Base-by-base conservation (phyloP, 2,113 vertebrate species). In the Cichladusa arquata region DNA sequence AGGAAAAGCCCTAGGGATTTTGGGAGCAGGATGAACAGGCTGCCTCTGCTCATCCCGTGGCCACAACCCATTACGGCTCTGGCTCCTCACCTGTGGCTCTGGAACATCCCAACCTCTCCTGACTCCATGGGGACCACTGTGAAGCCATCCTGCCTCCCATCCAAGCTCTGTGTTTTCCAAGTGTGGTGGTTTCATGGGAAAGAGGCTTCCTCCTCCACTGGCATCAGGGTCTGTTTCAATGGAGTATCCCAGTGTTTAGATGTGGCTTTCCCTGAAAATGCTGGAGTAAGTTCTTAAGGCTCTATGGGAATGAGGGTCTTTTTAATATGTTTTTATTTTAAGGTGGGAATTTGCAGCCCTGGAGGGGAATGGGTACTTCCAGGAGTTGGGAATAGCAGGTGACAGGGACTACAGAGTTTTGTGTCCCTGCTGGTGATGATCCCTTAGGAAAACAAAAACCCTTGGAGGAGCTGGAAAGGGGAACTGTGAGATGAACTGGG, bases 161-260 rank as follows among this genome's bases (percentile, higher is more conserved):
- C 38, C 38, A 4, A 34, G 25, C 26, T 42, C 62, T 34, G n/a
- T 51, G 45, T 19, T 28, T 38, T 58, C 60, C 60, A 15, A 5
- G 22, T 3, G 6, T 2, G 33, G 44, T 12, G 19, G 23, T 42
- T 81, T 65, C 33, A 31, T 11, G 33, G 44, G 26, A 66, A 51
- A 9, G 53, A n/a, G 18, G 38, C 6, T 31, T 54, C n/a, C 23
- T 58, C 31, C 11, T 73, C 47, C 38, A 20, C 6, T 0, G 0
- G 26, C n/a, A 34, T 4, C 7, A 25, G 47, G 18, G 12, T 8
- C 14, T 8, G 31, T 76, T 62, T 54, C 54, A 34, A 31, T 2
- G 0, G 48, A 33, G 18, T 33, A 48, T 62, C 54, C 56, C 26
- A 4, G 48, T 16, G 62, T 54, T 76, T 2, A 9, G 47, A 19